Base-by-base conservation (phyloP, 1,140 invertebrate species). In the Stegodyphus dumicola region DNA sequence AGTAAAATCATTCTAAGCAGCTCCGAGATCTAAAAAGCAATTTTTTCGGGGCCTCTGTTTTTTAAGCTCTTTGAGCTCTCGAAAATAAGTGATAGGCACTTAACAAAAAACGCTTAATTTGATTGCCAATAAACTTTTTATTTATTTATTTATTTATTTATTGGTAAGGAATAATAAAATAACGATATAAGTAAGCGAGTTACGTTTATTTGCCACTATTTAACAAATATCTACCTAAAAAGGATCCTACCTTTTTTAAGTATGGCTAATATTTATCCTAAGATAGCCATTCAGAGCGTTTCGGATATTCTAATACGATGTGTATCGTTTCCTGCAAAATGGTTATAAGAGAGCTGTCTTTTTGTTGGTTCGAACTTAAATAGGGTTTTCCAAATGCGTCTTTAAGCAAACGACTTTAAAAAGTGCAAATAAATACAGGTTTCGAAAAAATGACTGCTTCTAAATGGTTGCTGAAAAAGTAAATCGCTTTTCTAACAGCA, bases 401-500 rank as follows among this genome's bases (percentile, higher is more conserved):
- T 85, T 85, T 85, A 69, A 70, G 74, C 65, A 76, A 85, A 85
- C 64, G 64, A 76, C 53, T 84, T 76, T 56, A 69, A 76, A 77
- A 70, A 66, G 71, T 17, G 78, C 33, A 73, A 73, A 64, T 81
- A 66, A 65, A 75, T 66, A 75, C 33, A 33, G n/a, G 18, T 6
- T 13, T 13, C n/a, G 11, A 13, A 48, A 51, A 11, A 71, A 15
- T n/a, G 53, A 70, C 33, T 67, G 7, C 52, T 73, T 48, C 65
- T 85, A 85, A 85, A 85, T 85, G 81, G 80, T 48, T 53, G 81
- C 60, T 85, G 81, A 85, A 85, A 85, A 85, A 85, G 73, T 64
- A 85, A 85, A 85, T 85, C 81, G 80, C 60, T 83, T 83, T 85
- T 85, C 65, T 85, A 85, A 85, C 81, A 85, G 65, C 66, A 85